These are phyloP conservation scores for Agonopterix arenella DNA, from an alignment of 2,888 invertebrate species.

Conservation along the genomic window DNA sequence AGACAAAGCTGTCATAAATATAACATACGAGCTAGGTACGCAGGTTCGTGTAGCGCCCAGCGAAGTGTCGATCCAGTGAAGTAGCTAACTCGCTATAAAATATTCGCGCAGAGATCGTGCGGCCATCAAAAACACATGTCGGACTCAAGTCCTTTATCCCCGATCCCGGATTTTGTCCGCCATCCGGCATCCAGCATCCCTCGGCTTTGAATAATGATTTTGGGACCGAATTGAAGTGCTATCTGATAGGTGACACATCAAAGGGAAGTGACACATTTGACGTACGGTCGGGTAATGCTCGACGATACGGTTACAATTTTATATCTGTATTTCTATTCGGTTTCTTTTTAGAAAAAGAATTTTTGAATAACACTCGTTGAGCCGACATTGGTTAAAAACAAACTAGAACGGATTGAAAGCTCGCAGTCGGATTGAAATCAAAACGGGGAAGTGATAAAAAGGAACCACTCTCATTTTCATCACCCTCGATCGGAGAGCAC, in stretches of 20 bases:
- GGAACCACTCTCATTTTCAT: slow-evolving; percentile 22
- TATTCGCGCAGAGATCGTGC: slow-evolving; percentile 11
- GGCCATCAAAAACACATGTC: slow-evolving; percentile 21
- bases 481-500: slow-evolving; percentile 15
- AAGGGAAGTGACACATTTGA: slow-evolving; percentile 6
- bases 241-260: slow-evolving; percentile 9
- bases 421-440: neutral
- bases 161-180: neutral
- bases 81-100: slow-evolving; percentile 3
- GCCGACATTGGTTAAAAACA: neutral
- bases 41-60: neutral
- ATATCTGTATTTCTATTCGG: neutral
- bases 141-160: slow-evolving; percentile 5
- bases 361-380: neutral
- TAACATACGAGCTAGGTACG: too few relatives aligned
- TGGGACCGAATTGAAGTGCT: slow-evolving; percentile 9
- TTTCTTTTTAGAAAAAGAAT: neutral
- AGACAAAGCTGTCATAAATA: too few relatives aligned
- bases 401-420: too few relatives aligned
- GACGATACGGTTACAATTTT: neutral
- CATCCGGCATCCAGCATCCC: neutral
- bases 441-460: slow-evolving; percentile 13
- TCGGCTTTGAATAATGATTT: slow-evolving; percentile 15
- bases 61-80: slow-evolving; percentile 1
- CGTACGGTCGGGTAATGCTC: neutral